Percentiles rank a stretch among this genome's conserved stretches.
These are phyloP conservation scores for Chironomus tepperi DNA, from an alignment of 1,140 invertebrate genomes.

Conservation along the genomic window DNA sequence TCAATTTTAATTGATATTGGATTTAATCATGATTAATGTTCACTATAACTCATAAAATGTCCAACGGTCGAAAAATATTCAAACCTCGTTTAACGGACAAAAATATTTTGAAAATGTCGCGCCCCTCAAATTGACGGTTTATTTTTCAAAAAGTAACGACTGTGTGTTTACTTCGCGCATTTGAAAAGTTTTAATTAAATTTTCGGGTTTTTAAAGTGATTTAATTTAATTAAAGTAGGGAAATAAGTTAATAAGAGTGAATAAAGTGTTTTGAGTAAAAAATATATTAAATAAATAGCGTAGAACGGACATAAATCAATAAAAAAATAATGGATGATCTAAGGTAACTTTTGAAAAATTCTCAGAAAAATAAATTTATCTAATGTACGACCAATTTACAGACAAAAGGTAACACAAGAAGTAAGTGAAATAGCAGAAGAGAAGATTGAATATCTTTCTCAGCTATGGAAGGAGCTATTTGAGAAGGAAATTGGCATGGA, in stretches of 20 bases:
- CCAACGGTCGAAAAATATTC: no score
- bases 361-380: background rate
- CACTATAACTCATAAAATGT: no score
- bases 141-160: no score
- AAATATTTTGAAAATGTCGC: no score
- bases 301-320: background rate
- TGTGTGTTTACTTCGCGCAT: no score
- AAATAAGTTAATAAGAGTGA: background rate
- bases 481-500: constrained; percentile 1
- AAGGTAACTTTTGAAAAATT: background rate
- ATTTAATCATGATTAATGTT: no score
- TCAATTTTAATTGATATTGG: no score
- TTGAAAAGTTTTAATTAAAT: no score
- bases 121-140: no score
- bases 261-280: background rate
- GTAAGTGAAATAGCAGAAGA: background rate
- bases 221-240: no score
- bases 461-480: background rate
- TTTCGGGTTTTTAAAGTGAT: no score
- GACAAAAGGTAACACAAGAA: background rate
- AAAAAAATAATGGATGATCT: background rate
- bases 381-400: background rate
- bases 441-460: background rate
- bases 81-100: no score
- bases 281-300: background rate